These are phyloP conservation scores for Brachymystax lenok DNA, from an alignment of 2,797 vertebrate species.

Conservation along the genomic window DNA sequence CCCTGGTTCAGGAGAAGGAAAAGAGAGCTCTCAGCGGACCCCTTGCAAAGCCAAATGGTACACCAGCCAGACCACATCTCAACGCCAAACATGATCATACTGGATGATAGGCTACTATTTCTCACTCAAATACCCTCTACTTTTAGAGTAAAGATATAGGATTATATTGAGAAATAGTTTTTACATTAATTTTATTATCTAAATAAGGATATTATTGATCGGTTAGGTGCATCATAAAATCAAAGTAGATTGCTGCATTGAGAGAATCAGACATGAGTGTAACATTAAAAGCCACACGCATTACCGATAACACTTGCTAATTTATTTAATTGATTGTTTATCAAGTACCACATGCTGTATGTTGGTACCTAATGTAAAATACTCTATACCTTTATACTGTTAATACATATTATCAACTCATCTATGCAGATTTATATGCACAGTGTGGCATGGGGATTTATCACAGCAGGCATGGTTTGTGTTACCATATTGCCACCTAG, in stretches of 20 bases:
- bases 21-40: constrained; percentile 24
- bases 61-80: constrained; percentile 32
- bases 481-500: constrained; percentile 84
- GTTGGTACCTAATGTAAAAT: not conserved
- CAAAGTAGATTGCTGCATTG: not conserved
- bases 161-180: not conserved
- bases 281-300: not conserved
- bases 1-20: constrained; percentile 46
- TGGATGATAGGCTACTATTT: constrained; percentile 38
- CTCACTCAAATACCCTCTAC: constrained; percentile 35
- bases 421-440: constrained; percentile 47
- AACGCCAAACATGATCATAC: constrained; percentile 52
- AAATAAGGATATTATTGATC: constrained; percentile 1
- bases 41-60: constrained; percentile 31
- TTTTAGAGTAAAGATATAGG: not conserved
- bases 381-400: constrained; percentile 46
- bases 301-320: not conserved
- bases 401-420: constrained; percentile 62
- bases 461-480: constrained; percentile 49
- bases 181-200: not conserved
- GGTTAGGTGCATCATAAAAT: not conserved
- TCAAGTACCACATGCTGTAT: not conserved
- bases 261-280: too few relatives aligned
- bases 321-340: not conserved
- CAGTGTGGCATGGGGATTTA: constrained; percentile 47